phyloP scores from a whole-genome alignment of 1,140 invertebrate species.

The Pseudomyrmex pallidus region DNA sequence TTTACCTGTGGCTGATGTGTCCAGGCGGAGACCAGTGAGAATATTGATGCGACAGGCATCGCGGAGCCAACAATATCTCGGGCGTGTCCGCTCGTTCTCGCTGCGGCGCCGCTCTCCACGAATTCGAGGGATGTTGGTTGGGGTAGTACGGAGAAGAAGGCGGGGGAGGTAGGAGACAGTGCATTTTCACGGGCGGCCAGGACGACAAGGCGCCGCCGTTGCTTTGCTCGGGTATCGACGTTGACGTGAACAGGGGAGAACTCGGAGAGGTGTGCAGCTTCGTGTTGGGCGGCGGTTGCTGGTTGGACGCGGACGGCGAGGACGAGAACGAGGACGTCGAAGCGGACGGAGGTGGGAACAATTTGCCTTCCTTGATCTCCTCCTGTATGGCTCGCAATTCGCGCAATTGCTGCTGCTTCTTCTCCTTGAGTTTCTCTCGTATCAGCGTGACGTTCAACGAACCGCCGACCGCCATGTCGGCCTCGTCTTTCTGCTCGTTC shows the following conservation, averaged over 20 bases:
- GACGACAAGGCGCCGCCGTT: conserved; percentile 73
- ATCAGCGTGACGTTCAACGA: conserved; percentile 91
- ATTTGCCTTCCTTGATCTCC: conserved; percentile 93
- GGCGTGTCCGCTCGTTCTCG: conserved; percentile 87
- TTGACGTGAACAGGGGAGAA: conserved; percentile 76
- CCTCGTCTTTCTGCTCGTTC: conserved; percentile 84
- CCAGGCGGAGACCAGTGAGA: conserved; percentile 80
- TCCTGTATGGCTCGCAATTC: conserved; percentile 93
- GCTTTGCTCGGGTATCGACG: conserved; percentile 73
- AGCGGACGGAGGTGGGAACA: conserved; percentile 86
- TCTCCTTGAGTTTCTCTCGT: conserved; percentile 94
- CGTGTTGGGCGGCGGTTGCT: conserved; percentile 86
- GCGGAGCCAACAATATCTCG: conserved; percentile 91
- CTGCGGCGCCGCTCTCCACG: conserved; percentile 76
- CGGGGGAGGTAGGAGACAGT: conserved; percentile 79
- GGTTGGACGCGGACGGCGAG: conserved; percentile 79
- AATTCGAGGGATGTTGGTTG: conserved; percentile 75
- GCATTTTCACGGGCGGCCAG: conserved; percentile 85
- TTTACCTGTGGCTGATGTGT: conserved; percentile 78
- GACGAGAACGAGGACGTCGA: conserved; percentile 80
- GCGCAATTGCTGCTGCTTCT: conserved; percentile 94
- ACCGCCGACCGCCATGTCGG: conserved; percentile 90
- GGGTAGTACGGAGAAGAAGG: conserved; percentile 80
- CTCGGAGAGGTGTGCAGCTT: conserved; percentile 84
- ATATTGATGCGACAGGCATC: conserved; percentile 87